A percentile compares a stretch with the other conserved stretches of the same genome.
Conservation (phyloP, 1,140 invertebrate species). For the Acromyrmex echinatior region DNA sequence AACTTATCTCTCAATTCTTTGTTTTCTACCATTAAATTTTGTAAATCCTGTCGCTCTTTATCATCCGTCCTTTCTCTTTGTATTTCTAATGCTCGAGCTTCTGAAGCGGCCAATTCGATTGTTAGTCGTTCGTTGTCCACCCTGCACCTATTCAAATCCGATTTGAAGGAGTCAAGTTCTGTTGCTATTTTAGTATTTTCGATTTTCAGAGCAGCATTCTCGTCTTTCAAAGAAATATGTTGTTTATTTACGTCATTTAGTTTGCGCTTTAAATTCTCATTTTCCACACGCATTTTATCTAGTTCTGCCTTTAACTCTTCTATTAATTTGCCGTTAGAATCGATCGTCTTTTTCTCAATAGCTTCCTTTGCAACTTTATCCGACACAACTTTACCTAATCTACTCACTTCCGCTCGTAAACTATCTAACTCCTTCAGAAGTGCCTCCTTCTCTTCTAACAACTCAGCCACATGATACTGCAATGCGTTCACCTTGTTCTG, state of each 20-base stretch:
- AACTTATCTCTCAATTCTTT: constrained; percentile 21
- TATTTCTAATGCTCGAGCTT: background rate
- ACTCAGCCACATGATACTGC: constrained; percentile 32
- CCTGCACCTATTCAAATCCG: constrained; percentile 54
- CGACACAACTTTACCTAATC: constrained; percentile 45
- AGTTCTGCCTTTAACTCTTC: constrained; percentile 57
- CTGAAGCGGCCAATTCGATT: constrained; percentile 37
- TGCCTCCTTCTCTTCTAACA: constrained; percentile 64
- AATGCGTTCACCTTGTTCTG: constrained; percentile 45
- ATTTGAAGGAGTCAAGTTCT: constrained; percentile 45
- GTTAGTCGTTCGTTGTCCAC: constrained; percentile 59
- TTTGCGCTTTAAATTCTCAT: constrained; percentile 50
- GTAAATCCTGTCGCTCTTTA: constrained; percentile 26
- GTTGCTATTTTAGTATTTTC: constrained; percentile 18
- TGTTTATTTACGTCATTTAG: constrained; percentile 24
- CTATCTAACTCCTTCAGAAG: constrained; percentile 65
- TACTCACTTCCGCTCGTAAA: constrained; percentile 57
- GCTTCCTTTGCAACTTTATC: constrained; percentile 57
- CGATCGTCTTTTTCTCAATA: constrained; percentile 47
- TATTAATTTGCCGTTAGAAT: constrained; percentile 63
- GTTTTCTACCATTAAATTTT: constrained; percentile 58
- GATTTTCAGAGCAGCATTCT: constrained; percentile 17
- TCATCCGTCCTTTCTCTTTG: constrained; percentile 36
- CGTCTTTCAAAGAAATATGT: background rate
- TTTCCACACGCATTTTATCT: constrained; percentile 60